These are phyloP conservation scores for Mycogona germanica DNA, from an alignment of 2,888 invertebrate species.

Conservation along the genomic window DNA sequence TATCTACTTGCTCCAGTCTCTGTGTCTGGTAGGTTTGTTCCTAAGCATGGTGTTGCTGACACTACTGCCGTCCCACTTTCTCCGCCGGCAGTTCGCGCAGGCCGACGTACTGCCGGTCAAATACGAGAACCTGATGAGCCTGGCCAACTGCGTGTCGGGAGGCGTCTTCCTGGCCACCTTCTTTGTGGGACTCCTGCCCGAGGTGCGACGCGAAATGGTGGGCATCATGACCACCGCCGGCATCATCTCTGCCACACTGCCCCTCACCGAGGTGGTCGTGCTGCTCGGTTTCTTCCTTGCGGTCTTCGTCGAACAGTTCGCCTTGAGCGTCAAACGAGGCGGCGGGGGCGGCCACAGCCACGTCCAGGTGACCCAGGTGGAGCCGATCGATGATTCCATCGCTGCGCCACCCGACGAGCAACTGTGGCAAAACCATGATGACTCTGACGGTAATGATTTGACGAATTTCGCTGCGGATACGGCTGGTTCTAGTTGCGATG, in stretches of 20 bases:
- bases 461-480: too few relatives aligned
- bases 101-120: conserved; percentile 5
- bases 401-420: neutral
- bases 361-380: too few relatives aligned
- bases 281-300: conserved; percentile 28
- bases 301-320: conserved; percentile 26
- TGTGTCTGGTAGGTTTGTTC: conserved; percentile 21
- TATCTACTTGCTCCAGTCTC: conserved; percentile 20
- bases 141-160: conserved; percentile 31
- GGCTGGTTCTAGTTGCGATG: too few relatives aligned
- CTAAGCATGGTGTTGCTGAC: conserved; percentile 21
- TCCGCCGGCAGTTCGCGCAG: neutral
- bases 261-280: conserved; percentile 25
- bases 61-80: conserved; percentile 15
- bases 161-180: conserved; percentile 34
- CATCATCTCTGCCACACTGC: conserved; percentile 22
- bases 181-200: conserved; percentile 31
- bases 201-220: conserved; percentile 28
- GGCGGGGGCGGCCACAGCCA: neutral
- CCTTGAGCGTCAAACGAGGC: conserved; percentile 6
- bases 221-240: conserved; percentile 20
- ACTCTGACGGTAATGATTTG: neutral
- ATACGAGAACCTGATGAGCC: conserved; percentile 21
- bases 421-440: neutral
- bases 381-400: neutral